Conservation (phyloP, 2,888 invertebrate species). For the Tineola bisselliella region DNA sequence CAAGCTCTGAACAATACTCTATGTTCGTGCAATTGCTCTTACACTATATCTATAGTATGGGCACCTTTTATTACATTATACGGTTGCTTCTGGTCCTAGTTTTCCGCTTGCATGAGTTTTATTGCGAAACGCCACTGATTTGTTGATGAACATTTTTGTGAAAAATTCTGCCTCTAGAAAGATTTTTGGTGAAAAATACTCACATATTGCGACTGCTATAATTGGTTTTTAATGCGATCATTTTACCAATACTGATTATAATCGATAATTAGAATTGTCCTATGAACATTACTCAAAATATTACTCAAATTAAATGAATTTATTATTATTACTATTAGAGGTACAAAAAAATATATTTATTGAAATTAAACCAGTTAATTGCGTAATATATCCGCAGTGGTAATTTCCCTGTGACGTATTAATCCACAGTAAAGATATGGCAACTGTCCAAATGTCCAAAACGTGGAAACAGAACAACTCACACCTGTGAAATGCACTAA, state of each 20-base stretch:
- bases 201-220: no score
- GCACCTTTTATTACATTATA: not conserved
- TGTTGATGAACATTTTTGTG: not conserved
- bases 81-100: not conserved
- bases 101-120: slow-evolving; percentile 5
- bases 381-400: slow-evolving; percentile 1
- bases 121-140: not conserved
- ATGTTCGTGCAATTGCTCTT: slow-evolving; percentile 17
- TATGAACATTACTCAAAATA: no score
- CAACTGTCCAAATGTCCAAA: not conserved
- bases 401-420: not conserved
- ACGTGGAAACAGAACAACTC: not conserved
- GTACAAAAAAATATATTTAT: no score
- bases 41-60: slow-evolving; percentile 1
- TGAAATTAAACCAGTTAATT: not conserved
- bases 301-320: no score
- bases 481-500: not conserved
- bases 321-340: no score
- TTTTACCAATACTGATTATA: no score
- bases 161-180: not conserved
- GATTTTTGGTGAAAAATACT: not conserved
- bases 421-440: not conserved
- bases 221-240: no score
- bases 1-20: slow-evolving; percentile 8
- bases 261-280: no score